Evolutionary conservation across 2,113 vertebrate genomes (phyloP), one percentile per base, ranked within the genome.

Genomic region (Prinia subflava): DNA sequence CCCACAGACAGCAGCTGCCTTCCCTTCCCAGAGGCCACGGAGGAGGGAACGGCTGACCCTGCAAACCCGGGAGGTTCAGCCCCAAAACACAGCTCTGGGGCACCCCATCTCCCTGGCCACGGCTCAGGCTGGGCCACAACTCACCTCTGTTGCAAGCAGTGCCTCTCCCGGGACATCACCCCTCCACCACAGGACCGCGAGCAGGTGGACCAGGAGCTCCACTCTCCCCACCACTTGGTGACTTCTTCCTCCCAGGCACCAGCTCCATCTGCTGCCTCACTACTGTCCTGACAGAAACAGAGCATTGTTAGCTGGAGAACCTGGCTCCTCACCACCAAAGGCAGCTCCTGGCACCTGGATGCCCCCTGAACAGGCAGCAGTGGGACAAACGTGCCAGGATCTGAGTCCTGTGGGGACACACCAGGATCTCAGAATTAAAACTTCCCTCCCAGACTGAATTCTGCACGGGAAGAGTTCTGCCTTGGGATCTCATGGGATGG

Each of bases 141-240:
- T 81, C 97, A 99, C 99, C 98, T 98, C 96, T 99, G 99, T 21
- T 92, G 97, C 89, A 99, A 96, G 96, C 99, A 99, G 94, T 99
- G 99, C 80, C 99, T 98, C 83, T 99, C 99, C 86, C 98, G 98
- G 65, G 98, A 98, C 96, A 97, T 98, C 68, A 99, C 98, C 2
- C 99, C 99, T 94, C 98, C 98, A 75, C 98, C 99, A 1, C 99
- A 99, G 94, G 98, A 99, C 39, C 99, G 98, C 42, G 98, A 99
- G 93, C 99, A 99, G 15, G 99, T 99, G 30, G 98, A 98, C 99
- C 99, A 99, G 70, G 98, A 99, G 91, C 98, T 99, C 99, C 99
- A 99, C 93, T 99, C 99, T 33, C 99, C 99, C 99, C 99, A 99
- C 99, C 99, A 99, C 90, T 98, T 98, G 90, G 98, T 98, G 91